These are phyloP conservation scores for Hyperopisus bebe DNA, from an alignment of 2,113 vertebrate genomes.

Conservation along the genomic window DNA sequence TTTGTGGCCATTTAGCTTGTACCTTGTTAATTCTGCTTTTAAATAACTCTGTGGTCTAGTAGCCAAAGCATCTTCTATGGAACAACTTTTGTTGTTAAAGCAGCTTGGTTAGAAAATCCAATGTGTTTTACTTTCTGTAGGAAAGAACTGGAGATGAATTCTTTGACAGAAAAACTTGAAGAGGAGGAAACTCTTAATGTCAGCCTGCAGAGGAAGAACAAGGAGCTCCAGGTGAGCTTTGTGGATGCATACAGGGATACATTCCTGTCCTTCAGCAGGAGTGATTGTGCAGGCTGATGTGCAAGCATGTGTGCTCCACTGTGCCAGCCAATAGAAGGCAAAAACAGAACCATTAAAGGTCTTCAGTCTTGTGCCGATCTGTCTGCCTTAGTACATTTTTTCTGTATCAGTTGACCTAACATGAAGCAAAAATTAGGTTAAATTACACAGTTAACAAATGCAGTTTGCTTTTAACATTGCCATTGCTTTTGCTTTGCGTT, in stretches of 20 bases:
- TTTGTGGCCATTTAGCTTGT: neutral
- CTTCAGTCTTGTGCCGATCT: neutral
- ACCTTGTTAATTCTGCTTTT: neutral
- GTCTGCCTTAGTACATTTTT: neutral
- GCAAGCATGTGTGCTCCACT: slow-evolving; percentile 32
- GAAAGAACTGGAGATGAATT: slow-evolving; percentile 64
- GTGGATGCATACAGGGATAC: slow-evolving; percentile 18
- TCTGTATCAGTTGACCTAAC: neutral
- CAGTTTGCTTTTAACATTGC: neutral
- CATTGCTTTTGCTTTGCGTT: neutral
- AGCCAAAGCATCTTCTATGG: neutral
- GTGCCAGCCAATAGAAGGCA: slow-evolving; percentile 35
- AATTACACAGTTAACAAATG: neutral
- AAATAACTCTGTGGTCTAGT: neutral
- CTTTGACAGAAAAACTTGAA: slow-evolving; percentile 52
- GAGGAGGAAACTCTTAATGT: slow-evolving; percentile 55
- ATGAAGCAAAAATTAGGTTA: neutral
- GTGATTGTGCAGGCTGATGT: slow-evolving; percentile 44
- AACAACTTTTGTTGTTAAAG: neutral
- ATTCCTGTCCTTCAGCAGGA: slow-evolving; percentile 57
- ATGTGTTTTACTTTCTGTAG: slow-evolving; percentile 39
- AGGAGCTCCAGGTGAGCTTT: slow-evolving; percentile 57
- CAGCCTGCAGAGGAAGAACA: slow-evolving; percentile 57
- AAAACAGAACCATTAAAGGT: slow-evolving; percentile 27
- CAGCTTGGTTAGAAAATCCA: neutral